Conservation (phyloP, 2,797 vertebrate species). For the Bovichtus variegatus region DNA sequence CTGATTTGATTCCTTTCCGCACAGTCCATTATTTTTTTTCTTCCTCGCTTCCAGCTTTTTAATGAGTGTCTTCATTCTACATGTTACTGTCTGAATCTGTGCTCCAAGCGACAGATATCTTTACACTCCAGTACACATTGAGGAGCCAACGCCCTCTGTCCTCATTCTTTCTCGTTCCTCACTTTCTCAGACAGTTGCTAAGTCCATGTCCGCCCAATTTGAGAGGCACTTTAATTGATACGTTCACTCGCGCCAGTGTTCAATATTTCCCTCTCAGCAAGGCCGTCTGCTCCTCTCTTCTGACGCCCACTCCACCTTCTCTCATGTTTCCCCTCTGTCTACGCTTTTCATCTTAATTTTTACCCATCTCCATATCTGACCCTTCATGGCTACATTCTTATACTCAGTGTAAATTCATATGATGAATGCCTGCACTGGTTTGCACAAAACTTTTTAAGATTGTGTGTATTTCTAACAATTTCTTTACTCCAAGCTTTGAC, state of each 20-base stretch:
- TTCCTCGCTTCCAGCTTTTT: conserved; percentile 72
- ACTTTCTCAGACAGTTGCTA: conserved; percentile 57
- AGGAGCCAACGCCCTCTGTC: conserved; percentile 71
- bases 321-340: conserved; percentile 44
- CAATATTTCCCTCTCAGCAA: conserved; percentile 60
- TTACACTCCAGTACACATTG: conserved; percentile 75
- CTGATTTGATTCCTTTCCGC: conserved; percentile 71
- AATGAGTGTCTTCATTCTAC: conserved; percentile 79
- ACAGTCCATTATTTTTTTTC: conserved; percentile 68
- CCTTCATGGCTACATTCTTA: conserved; percentile 22
- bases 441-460: conserved; percentile 19
- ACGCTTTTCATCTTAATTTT: conserved; percentile 59
- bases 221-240: conserved; percentile 66
- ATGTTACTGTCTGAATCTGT: conserved; percentile 70
- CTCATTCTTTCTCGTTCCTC: conserved; percentile 56
- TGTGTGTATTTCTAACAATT: conserved; percentile 2
- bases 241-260: conserved; percentile 55
- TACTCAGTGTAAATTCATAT: conserved; percentile 10
- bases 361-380: conserved; percentile 30
- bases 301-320: conserved; percentile 66
- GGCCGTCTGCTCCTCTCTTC: conserved; percentile 49
- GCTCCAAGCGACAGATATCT: conserved; percentile 73
- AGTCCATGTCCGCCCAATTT: conserved; percentile 73
- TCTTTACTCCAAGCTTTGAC: conserved; percentile 19
- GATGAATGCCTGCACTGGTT: conserved; percentile 18